Evolutionary conservation across 2,888 invertebrate genomes (phyloP).

Genomic region (Synanthedon formicaeformis): DNA sequence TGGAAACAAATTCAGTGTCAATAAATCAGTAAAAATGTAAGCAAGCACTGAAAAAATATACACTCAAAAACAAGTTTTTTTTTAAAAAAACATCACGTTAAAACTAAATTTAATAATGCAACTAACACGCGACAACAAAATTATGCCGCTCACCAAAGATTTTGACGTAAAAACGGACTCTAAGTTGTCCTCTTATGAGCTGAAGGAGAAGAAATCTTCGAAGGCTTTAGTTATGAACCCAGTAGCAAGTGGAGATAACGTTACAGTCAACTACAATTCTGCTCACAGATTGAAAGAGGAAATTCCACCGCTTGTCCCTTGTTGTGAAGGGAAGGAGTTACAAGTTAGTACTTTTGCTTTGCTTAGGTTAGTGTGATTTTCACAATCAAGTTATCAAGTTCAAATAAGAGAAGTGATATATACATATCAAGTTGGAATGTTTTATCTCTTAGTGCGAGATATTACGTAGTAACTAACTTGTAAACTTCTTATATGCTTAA

Average conservation of each 20-base stretch:
- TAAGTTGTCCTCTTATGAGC: constrained; percentile 28
- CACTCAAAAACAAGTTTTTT: constrained; percentile 10
- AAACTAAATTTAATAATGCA: constrained; percentile 32
- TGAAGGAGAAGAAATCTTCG: constrained; percentile 50
- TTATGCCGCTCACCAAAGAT: constrained; percentile 22
- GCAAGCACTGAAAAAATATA: constrained; percentile 21
- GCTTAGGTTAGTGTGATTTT: too few species aligned
- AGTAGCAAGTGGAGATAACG: constrained; percentile 60
- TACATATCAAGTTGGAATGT: too few species aligned
- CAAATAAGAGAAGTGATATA: too few species aligned
- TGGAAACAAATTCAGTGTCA: constrained; percentile 39
- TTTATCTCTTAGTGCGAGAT: too few species aligned
- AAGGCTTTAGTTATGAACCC: constrained; percentile 48
- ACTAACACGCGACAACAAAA: constrained; percentile 41
- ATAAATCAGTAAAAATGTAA: constrained; percentile 44
- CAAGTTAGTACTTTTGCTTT: constrained; percentile 22
- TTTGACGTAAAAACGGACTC: constrained; percentile 13
- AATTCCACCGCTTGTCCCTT: constrained; percentile 47
- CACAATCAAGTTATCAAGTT: too few species aligned
- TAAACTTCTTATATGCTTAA: too few species aligned
- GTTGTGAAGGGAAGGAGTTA: constrained; percentile 56
- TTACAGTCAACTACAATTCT: constrained; percentile 40
- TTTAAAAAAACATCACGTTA: neutral
- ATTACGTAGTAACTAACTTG: too few species aligned
- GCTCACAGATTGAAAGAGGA: constrained; percentile 50